Percentiles rank a stretch among this genome's conserved stretches.
phyloP scores from a whole-genome alignment of 2,888 invertebrate genomes.

The Campopleginae sp. region DNA sequence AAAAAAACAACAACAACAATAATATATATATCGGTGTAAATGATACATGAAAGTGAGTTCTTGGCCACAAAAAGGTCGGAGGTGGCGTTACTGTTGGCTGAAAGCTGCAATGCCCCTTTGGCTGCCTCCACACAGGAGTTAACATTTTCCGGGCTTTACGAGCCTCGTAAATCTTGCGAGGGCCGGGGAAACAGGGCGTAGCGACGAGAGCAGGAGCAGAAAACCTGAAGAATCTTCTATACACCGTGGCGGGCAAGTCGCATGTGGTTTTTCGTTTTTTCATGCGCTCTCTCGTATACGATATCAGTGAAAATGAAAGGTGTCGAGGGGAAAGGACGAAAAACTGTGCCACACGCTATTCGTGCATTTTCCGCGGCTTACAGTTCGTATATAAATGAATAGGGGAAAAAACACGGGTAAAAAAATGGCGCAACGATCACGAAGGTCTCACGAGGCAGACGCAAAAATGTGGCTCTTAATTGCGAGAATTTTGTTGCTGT shows the following conservation, averaged over 20 bases:
- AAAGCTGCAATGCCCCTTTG: conserved; percentile 44
- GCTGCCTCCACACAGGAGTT: conserved; percentile 56
- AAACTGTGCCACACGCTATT: conserved; percentile 22
- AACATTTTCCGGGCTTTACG: conserved; percentile 76
- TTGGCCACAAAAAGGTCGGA: conserved; percentile 33
- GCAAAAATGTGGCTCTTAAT: background rate
- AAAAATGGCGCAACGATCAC: background rate
- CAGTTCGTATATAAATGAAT: background rate
- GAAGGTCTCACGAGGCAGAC: background rate
- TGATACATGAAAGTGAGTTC: conserved; percentile 58
- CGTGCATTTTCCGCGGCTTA: conserved; percentile 16
- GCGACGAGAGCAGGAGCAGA: conserved; percentile 21
- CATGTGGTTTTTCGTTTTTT: conserved; percentile 15
- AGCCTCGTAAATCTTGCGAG: conserved; percentile 73
- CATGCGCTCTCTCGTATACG: conserved; percentile 13
- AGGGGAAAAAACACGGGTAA: background rate
- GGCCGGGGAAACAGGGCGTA: conserved; percentile 31
- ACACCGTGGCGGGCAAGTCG: conserved; percentile 6
- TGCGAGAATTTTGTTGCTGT: background rate
- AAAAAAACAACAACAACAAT: conserved; percentile 3
- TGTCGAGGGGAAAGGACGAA: conserved; percentile 45
- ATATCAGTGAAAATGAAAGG: conserved; percentile 44
- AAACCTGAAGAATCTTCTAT: conserved; percentile 56
- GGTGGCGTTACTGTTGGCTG: conserved; percentile 49
- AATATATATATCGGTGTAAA: conserved; percentile 42